Evolutionary conservation across 2,797 vertebrate species (phyloP).

Genomic region (Gobionotothen gibberifrons): DNA sequence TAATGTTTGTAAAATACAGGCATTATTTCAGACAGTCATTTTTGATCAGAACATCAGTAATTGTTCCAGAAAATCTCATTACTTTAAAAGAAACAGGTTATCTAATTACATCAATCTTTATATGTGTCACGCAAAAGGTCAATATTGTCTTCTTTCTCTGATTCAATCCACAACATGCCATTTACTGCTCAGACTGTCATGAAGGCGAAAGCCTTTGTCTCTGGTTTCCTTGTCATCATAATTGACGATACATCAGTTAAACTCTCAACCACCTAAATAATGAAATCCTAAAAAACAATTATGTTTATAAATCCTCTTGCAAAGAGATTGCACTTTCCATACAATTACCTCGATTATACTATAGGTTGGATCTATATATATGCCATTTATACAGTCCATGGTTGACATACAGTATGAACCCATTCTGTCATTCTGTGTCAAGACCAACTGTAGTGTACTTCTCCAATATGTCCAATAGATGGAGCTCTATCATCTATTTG

Average conservation of each 20-base stretch:
- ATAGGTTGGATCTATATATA: not conserved
- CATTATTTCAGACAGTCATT: not conserved
- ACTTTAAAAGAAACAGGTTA: conserved; percentile 2
- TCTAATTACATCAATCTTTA: conserved; percentile 15
- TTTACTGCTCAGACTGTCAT: not conserved
- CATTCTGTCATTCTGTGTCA: not conserved
- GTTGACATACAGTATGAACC: too few relatives aligned
- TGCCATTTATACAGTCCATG: too few relatives aligned
- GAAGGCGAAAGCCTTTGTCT: not conserved
- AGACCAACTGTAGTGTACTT: conserved; percentile 8
- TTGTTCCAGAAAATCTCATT: not conserved
- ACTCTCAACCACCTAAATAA: not conserved
- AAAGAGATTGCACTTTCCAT: not conserved
- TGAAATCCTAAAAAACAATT: not conserved
- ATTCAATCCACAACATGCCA: conserved; percentile 3
- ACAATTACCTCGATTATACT: not conserved
- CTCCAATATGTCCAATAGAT: conserved; percentile 54
- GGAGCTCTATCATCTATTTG: conserved; percentile 21
- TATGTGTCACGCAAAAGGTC: conserved; percentile 13
- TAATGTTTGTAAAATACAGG: not conserved
- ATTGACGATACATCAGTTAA: not conserved
- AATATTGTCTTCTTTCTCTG: not conserved
- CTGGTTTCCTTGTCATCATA: not conserved
- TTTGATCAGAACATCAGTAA: not conserved
- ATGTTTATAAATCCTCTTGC: not conserved